These are phyloP conservation scores for Tragelaphus strepsiceros DNA, from an alignment of 2,113 vertebrate species.

Conservation along the genomic window DNA sequence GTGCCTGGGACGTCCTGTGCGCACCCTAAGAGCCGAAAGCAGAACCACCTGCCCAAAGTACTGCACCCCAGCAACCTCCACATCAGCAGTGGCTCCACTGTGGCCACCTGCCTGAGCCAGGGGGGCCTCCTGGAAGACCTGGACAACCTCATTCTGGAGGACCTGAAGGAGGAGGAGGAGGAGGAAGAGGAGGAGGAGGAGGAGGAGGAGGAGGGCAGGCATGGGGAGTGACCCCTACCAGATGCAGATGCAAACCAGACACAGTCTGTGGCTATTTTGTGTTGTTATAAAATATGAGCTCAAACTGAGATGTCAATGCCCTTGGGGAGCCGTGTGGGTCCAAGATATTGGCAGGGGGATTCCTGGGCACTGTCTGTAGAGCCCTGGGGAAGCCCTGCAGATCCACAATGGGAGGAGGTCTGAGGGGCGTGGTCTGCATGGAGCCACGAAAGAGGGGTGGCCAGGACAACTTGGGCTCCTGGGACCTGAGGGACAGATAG, in stretches of 20 bases:
- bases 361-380: neutral
- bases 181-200: slow-evolving; percentile 33
- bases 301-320: neutral
- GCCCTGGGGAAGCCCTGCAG: neutral
- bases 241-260: neutral
- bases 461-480: neutral
- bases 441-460: neutral
- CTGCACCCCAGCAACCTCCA: slow-evolving; percentile 78
- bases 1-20: slow-evolving; percentile 81
- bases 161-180: slow-evolving; percentile 73
- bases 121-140: slow-evolving; percentile 76
- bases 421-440: neutral
- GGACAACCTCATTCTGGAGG: slow-evolving; percentile 79
- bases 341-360: neutral
- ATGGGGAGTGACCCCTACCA: slow-evolving; percentile 24
- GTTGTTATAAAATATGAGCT: slow-evolving; percentile 41
- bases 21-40: slow-evolving; percentile 80
- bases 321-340: neutral
- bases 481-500: neutral
- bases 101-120: slow-evolving; percentile 85
- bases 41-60: slow-evolving; percentile 78
- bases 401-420: neutral
- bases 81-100: slow-evolving; percentile 82
- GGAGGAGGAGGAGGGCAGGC: neutral
- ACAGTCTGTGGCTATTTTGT: slow-evolving; percentile 33